These are phyloP conservation scores for Philaenus spumarius DNA, from an alignment of 1,140 invertebrate species.

Conservation along the genomic window DNA sequence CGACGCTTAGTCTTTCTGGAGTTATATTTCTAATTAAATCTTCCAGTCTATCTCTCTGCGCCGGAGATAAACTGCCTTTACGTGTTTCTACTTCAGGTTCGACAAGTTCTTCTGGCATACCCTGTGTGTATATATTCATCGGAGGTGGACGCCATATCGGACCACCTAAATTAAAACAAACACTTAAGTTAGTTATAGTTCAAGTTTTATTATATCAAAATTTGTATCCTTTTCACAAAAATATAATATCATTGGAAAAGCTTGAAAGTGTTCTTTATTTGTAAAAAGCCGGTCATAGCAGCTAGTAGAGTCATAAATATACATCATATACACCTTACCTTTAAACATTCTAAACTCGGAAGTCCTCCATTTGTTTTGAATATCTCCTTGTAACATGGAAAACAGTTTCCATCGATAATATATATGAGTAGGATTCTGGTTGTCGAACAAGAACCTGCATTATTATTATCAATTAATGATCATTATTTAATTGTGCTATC, in stretches of 20 bases:
- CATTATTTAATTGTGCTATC: slow-evolving; percentile 11
- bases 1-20: slow-evolving; percentile 79
- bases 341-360: slow-evolving; percentile 98
- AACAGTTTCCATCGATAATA: slow-evolving; percentile 99
- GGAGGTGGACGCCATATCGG: slow-evolving; percentile 94
- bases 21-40: slow-evolving; percentile 82
- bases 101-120: slow-evolving; percentile 79
- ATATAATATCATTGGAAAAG: background rate
- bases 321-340: slow-evolving; percentile 40
- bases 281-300: too few species aligned
- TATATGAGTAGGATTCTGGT: slow-evolving; percentile 93
- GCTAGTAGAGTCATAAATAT: too few species aligned
- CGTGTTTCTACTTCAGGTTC: slow-evolving; percentile 59
- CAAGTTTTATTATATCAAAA: too few species aligned
- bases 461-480: background rate
- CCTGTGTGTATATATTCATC: slow-evolving; percentile 87
- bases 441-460: slow-evolving; percentile 92
- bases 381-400: slow-evolving; percentile 94
- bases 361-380: slow-evolving; percentile 85
- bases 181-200: too few species aligned
- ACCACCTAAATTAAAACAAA: slow-evolving; percentile 49
- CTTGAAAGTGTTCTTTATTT: background rate
- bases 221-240: too few species aligned
- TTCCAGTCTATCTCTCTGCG: slow-evolving; percentile 75
- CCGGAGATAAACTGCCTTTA: slow-evolving; percentile 64